These are phyloP conservation scores for Eupsittula cactorum DNA, from an alignment of 2,113 vertebrate species.

Conservation along the genomic window DNA sequence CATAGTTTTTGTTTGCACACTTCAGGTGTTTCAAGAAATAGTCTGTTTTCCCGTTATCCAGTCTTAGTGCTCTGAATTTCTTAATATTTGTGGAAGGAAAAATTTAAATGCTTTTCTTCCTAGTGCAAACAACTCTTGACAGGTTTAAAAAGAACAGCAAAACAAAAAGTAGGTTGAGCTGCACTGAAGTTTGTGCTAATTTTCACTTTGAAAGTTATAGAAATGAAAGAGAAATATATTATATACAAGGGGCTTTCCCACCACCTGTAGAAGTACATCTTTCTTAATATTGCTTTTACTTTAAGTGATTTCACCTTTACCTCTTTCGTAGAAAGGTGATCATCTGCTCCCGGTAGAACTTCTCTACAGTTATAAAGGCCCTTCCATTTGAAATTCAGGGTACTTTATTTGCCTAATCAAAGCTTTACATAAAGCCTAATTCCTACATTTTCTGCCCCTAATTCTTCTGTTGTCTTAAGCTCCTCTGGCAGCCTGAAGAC, in stretches of 20 bases:
- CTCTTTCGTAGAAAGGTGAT: neutral
- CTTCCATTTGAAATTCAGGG: neutral
- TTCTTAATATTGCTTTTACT: neutral
- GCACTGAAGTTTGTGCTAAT: neutral
- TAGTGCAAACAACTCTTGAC: neutral
- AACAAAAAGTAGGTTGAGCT: neutral
- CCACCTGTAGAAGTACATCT: neutral
- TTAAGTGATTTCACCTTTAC: neutral
- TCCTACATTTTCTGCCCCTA: neutral
- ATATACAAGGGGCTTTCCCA: neutral
- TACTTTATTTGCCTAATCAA: neutral
- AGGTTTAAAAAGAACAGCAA: neutral
- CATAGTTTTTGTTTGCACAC: neutral
- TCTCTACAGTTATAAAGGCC: neutral
- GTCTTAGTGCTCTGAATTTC: neutral
- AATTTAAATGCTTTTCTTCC: neutral
- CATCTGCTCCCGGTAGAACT: neutral
- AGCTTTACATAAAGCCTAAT: neutral
- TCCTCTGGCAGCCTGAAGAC: neutral
- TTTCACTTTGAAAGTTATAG: neutral
- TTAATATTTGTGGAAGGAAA: neutral
- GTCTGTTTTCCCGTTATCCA: neutral
- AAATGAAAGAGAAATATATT: neutral
- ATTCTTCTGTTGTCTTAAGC: neutral
- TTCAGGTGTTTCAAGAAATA: neutral